phyloP scores from a whole-genome alignment of 2,888 invertebrate species.

The Stictocephala bisonia region DNA sequence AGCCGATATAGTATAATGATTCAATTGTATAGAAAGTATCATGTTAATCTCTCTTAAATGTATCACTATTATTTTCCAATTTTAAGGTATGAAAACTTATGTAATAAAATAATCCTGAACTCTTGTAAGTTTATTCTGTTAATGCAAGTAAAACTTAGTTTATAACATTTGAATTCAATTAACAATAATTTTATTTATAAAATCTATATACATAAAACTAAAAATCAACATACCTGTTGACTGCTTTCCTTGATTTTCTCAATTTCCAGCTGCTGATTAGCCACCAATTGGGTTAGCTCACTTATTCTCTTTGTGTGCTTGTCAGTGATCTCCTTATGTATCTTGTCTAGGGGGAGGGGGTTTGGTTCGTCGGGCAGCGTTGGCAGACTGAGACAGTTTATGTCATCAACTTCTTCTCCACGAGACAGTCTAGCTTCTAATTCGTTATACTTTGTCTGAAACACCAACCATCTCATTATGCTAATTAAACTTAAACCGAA shows the following conservation, averaged over 20 bases:
- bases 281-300: conserved; percentile 13
- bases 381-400: neutral
- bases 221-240: neutral
- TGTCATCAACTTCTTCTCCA: neutral
- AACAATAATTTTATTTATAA: neutral
- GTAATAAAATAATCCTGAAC: no score
- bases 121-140: no score
- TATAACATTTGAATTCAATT: no score
- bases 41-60: no score
- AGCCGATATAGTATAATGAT: no score
- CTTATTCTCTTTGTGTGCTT: neutral
- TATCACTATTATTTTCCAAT: no score
- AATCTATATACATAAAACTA: neutral
- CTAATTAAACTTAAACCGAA: no score
- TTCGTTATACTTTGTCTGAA: neutral
- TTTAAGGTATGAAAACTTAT: no score
- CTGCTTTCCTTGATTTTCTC: conserved; percentile 1
- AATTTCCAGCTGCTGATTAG: conserved; percentile 19
- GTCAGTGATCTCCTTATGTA: conserved; percentile 19
- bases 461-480: no score
- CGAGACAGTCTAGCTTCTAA: neutral
- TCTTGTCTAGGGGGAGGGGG: conserved; percentile 1
- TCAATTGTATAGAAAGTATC: no score
- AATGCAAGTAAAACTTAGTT: no score
- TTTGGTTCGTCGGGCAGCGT: conserved; percentile 6